Evolutionary conservation across 2,888 invertebrate species (phyloP).

Genomic region (Spicauda simplicius): DNA sequence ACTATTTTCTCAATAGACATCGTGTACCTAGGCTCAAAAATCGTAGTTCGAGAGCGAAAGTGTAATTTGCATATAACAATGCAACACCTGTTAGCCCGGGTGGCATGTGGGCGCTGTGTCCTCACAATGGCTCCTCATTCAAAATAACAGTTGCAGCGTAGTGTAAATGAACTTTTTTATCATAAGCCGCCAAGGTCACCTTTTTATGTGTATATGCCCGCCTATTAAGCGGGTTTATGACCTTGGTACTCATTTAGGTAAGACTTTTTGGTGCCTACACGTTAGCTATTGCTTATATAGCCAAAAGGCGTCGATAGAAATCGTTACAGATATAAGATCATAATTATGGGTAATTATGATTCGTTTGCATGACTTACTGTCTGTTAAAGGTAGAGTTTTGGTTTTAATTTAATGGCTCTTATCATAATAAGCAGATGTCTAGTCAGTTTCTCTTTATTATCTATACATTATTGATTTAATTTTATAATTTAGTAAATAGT

Average conservation of each 20-base stretch:
- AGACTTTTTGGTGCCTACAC: too few relatives aligned
- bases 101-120: slow-evolving; percentile 71
- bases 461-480: too few relatives aligned
- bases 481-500: too few relatives aligned
- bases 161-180: slow-evolving; percentile 84
- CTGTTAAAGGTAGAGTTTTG: too few relatives aligned
- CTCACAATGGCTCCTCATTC: slow-evolving; percentile 72
- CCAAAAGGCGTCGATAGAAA: too few relatives aligned
- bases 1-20: slow-evolving; percentile 4
- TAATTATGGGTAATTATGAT: too few relatives aligned
- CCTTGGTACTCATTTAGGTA: not conserved
- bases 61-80: slow-evolving; percentile 84
- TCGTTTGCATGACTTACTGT: too few relatives aligned
- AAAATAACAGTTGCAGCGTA: slow-evolving; percentile 72
- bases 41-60: slow-evolving; percentile 72
- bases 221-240: slow-evolving; percentile 2
- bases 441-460: too few relatives aligned
- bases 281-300: too few relatives aligned
- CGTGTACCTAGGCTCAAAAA: slow-evolving; percentile 55
- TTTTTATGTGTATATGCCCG: slow-evolving; percentile 59
- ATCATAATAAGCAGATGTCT: too few relatives aligned
- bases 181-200: slow-evolving; percentile 76
- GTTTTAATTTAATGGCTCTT: too few relatives aligned
- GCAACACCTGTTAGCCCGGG: slow-evolving; percentile 77
- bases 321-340: too few relatives aligned